Evolutionary conservation across 2,113 vertebrate species (phyloP).

Genomic region (Heptranchias perlo): DNA sequence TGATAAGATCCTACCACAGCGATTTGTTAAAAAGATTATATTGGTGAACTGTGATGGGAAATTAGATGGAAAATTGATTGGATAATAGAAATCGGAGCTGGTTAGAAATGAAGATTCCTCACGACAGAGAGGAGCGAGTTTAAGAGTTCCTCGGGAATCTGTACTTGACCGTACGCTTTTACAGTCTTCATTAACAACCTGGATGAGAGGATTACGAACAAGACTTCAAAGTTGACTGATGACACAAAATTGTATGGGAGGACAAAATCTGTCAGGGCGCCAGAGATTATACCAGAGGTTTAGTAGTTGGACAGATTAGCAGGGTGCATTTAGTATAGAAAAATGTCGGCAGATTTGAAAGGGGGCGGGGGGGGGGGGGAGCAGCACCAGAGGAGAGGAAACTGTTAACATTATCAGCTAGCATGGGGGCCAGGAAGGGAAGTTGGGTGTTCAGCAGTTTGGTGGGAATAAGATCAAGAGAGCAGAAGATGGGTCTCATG

Average conservation of each 20-base stretch:
- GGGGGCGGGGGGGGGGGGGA: too few species aligned
- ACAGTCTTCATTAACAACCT: neutral
- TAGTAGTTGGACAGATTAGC: neutral
- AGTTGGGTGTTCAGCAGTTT: too few species aligned
- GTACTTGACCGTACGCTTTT: neutral
- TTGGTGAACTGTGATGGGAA: neutral
- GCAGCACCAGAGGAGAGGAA: too few species aligned
- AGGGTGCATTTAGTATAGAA: neutral
- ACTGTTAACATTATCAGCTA: too few species aligned
- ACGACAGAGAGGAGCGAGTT: neutral
- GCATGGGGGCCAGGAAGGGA: too few species aligned
- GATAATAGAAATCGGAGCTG: neutral
- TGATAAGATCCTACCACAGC: neutral
- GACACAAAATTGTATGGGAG: neutral
- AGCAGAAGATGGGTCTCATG: too few species aligned
- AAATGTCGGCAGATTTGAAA: too few species aligned
- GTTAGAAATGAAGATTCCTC: neutral
- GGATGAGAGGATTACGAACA: neutral
- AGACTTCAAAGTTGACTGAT: neutral
- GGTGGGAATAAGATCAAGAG: too few species aligned
- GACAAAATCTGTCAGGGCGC: neutral
- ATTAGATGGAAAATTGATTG: constrained; percentile 13
- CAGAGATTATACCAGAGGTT: neutral
- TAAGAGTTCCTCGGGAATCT: too few species aligned
- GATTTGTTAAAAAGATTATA: neutral